A percentile compares a stretch with the other conserved stretches of the same genome.
phyloP scores from a whole-genome alignment of 2,888 invertebrate species.

The Cetonia aurata region DNA sequence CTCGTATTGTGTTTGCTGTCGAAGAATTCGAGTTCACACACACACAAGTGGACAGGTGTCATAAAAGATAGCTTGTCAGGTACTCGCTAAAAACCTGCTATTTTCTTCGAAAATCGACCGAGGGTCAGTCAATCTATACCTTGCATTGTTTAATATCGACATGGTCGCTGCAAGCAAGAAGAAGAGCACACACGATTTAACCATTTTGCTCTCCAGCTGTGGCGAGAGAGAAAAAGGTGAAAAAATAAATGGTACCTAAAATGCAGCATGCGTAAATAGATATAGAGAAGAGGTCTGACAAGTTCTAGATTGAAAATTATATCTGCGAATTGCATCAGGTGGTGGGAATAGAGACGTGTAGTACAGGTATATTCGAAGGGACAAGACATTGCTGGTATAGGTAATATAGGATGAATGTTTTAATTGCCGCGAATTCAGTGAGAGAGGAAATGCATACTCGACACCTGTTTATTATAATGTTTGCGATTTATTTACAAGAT shows the following conservation, averaged over 20 bases:
- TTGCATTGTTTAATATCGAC: conserved; percentile 14
- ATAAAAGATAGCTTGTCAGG: conserved; percentile 37
- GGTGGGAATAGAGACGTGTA: no score
- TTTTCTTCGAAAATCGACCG: conserved; percentile 37
- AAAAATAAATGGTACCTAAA: not conserved
- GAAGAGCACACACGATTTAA: conserved; percentile 10
- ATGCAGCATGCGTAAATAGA: conserved; percentile 20
- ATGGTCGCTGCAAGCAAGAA: conserved; percentile 15
- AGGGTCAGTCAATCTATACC: conserved; percentile 19
- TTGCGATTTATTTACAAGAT: no score
- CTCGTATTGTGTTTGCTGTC: conserved; percentile 21
- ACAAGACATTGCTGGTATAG: no score
- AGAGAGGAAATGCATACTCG: no score
- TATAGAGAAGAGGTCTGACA: not conserved
- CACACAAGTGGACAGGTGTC: conserved; percentile 33
- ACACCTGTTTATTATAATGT: no score
- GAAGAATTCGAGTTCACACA: conserved; percentile 27
- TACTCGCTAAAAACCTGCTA: conserved; percentile 38
- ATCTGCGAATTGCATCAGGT: no score
- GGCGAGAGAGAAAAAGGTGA: not conserved
- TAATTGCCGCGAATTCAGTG: no score
- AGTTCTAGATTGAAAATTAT: no score
- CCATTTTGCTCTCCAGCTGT: no score
- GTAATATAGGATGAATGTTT: no score
- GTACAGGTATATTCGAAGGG: no score